phyloP scores from a whole-genome alignment of 2,113 vertebrate species.

The Leucopsar rothschildi region DNA sequence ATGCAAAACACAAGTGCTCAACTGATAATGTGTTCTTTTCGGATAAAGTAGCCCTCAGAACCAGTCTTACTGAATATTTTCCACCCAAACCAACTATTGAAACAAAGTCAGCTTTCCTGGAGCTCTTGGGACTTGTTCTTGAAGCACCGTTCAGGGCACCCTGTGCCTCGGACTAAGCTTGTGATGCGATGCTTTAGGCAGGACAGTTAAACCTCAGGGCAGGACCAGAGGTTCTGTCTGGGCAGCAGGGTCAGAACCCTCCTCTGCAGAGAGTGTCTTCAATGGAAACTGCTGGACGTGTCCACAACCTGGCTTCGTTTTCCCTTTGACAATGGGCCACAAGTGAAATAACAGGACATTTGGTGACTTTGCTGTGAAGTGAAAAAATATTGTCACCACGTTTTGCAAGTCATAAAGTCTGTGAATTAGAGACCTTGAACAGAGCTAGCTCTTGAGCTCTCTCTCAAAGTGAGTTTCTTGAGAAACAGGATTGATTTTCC shows the following conservation, averaged over 20 bases:
- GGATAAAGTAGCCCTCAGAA: not conserved
- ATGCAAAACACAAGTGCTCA: not conserved
- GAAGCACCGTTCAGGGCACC: fast-evolving
- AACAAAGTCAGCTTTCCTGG: not conserved
- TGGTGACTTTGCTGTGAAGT: not conserved
- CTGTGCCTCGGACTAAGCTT: not conserved
- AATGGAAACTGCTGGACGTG: not conserved
- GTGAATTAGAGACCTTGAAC: not conserved
- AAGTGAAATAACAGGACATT: not conserved
- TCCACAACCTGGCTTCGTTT: not conserved
- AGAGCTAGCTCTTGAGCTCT: not conserved
- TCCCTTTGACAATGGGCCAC: not conserved
- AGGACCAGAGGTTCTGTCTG: not conserved
- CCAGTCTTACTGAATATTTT: not conserved
- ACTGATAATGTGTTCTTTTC: not conserved
- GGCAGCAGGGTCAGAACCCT: not conserved
- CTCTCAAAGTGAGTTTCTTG: not conserved
- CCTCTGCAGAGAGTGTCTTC: not conserved
- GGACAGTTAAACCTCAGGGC: fast-evolving
- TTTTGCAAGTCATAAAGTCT: not conserved
- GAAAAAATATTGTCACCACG: not conserved
- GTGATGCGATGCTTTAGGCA: not conserved
- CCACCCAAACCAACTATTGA: not conserved
- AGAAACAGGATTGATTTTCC: not conserved
- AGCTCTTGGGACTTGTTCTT: not conserved